Evolutionary conservation across 2,888 invertebrate species (phyloP), one percentile per base, ranked within the genome.

Genomic region (Harpalus rubripes): DNA sequence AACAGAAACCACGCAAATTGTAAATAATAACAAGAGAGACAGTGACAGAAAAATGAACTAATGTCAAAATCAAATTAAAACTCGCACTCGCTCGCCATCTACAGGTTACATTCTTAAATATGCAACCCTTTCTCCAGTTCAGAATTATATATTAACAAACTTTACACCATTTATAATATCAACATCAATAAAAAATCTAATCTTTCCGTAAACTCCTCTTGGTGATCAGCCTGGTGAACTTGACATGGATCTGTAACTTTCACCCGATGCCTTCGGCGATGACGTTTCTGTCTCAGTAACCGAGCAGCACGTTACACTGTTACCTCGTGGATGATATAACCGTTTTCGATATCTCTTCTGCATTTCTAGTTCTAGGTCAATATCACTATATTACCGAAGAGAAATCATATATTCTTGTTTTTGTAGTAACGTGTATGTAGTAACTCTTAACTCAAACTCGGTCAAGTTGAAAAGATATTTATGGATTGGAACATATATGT

Each of bases 321-420:
- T 32, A 32, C 39, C n/a, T 16, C 10, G 44, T 63, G 44, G 81
- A 81, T 81, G 81, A 81, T 68, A 81, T 81, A 81, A 81, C 68
- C 56, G 65, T 52, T 68, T 63, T 56, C 68, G 84, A 86, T 84
- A 85, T 86, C 86, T 86, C 85, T 86, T 78, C 79, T 81, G 76
- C 84, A 86, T 86, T 87, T 83, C 59, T 86, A 86, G 85, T 87
- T 87, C 86, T 87, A 86, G 87, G 87, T 87, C 87, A 87, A 86
- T 87, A 87, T 87, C 87, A 86, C 86, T 86, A 82, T 58, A 12
- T 32, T 32, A 32, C 32, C 1, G 61, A 10, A 22, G 80, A 80
- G 80, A 80, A 80, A 80, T 80, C 80, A 26, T 63, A 32, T 26
- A 18, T 44, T 63, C 56, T 65, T 68, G 81, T 68, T 52, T 63